Conservation (phyloP, 1,140 invertebrate species). For the Rhagoletis pomonella region DNA sequence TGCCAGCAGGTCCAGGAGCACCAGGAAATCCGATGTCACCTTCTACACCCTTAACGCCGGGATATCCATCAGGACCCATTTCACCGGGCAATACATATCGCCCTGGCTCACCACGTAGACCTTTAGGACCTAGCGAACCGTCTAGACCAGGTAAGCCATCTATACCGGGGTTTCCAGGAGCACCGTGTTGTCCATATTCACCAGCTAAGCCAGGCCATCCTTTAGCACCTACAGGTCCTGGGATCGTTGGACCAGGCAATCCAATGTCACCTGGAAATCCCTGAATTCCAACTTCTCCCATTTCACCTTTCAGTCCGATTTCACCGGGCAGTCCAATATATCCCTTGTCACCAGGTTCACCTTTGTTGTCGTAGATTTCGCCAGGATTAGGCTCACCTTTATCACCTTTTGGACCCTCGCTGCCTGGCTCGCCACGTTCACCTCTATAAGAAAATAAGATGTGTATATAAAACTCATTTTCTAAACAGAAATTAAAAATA, state of each 20-base stretch:
- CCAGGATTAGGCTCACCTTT: constrained; percentile 76
- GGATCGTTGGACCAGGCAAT: constrained; percentile 62
- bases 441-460: constrained; percentile 67
- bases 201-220: constrained; percentile 76
- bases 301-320: constrained; percentile 68
- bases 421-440: constrained; percentile 73
- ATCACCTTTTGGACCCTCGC: constrained; percentile 76
- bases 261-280: constrained; percentile 63
- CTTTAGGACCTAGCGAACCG: constrained; percentile 75
- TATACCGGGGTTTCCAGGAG: constrained; percentile 73
- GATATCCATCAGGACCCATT: constrained; percentile 69
- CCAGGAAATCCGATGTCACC: constrained; percentile 73
- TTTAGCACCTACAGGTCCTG: constrained; percentile 75
- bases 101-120: constrained; percentile 76
- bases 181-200: constrained; percentile 71
- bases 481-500: neutral
- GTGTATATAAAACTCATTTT: too few species aligned
- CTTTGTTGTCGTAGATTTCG: constrained; percentile 63
- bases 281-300: constrained; percentile 60
- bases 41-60: constrained; percentile 74
- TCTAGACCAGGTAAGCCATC: constrained; percentile 73
- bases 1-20: constrained; percentile 61
- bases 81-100: constrained; percentile 71
- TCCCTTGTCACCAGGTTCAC: constrained; percentile 65
- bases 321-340: constrained; percentile 63